phyloP scores from a whole-genome alignment of 2,888 invertebrate species.

The Panopea generosa region DNA sequence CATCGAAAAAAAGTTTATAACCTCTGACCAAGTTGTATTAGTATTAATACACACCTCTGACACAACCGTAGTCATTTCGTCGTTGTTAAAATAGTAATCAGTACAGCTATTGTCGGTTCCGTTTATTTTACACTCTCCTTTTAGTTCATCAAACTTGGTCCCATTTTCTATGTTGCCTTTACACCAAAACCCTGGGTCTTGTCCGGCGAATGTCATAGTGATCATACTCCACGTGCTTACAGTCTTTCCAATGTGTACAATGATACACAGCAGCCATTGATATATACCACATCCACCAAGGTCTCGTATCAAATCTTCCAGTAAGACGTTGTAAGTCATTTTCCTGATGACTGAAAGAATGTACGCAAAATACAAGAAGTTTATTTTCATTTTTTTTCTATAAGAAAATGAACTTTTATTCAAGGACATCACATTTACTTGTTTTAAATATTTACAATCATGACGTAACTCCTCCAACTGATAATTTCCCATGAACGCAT shows the following conservation, averaged over 20 bases:
- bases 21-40: no score
- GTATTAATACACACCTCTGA: not conserved
- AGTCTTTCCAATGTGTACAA: slow-evolving; percentile 51
- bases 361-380: no score
- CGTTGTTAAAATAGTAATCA: not conserved
- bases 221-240: slow-evolving; percentile 69
- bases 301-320: slow-evolving; percentile 64
- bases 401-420: no score
- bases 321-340: slow-evolving; percentile 3
- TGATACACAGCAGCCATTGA: slow-evolving; percentile 60
- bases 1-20: no score
- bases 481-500: no score
- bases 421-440: no score
- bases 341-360: no score
- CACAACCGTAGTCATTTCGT: not conserved
- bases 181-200: slow-evolving; percentile 68
- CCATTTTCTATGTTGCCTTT: not conserved
- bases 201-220: slow-evolving; percentile 72
- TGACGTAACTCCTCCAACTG: no score
- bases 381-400: no score
- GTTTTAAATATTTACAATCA: no score
- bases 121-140: not conserved
- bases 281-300: slow-evolving; percentile 70
- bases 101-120: not conserved
- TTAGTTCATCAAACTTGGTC: not conserved